Percentiles rank a stretch among this genome's conserved stretches.
These are phyloP conservation scores for Serranus cabrilla DNA, from an alignment of 2,797 vertebrate genomes.

Conservation along the genomic window DNA sequence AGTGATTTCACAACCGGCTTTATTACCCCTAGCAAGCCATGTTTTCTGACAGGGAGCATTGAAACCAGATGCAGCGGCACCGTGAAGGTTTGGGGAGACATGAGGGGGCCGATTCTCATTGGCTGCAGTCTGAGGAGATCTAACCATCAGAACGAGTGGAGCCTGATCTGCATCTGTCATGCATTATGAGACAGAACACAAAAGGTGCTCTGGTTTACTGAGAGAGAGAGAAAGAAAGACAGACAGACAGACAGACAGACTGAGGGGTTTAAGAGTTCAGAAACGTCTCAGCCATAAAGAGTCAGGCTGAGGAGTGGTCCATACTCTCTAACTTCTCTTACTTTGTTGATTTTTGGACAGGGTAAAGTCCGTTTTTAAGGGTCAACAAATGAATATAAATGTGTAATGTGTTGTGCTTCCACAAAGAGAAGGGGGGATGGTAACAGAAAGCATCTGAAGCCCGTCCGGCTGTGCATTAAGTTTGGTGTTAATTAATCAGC, in stretches of 20 bases:
- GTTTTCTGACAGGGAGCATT: slow-evolving; percentile 69
- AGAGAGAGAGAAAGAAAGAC: slow-evolving; percentile 38
- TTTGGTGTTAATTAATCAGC: neutral
- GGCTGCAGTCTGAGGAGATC: slow-evolving; percentile 66
- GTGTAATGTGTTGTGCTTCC: too few relatives aligned
- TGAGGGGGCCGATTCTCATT: slow-evolving; percentile 68
- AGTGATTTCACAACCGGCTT: slow-evolving; percentile 54
- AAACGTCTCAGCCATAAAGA: slow-evolving; percentile 13
- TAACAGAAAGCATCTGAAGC: neutral
- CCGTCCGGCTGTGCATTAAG: neutral
- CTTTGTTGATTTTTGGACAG: slow-evolving; percentile 2
- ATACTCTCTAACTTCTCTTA: neutral
- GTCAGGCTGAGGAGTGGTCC: slow-evolving; percentile 13
- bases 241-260: slow-evolving; percentile 28
- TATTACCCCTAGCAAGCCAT: slow-evolving; percentile 45
- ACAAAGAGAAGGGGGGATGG: neutral
- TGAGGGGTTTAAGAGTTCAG: slow-evolving; percentile 30
- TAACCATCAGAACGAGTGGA: slow-evolving; percentile 65
- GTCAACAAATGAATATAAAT: neutral
- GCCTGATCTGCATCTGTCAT: slow-evolving; percentile 78
- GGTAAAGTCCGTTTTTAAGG: neutral
- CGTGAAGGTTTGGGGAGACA: slow-evolving; percentile 54
- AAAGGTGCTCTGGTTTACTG: slow-evolving; percentile 67
- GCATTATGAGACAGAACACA: slow-evolving; percentile 72
- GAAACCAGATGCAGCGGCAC: slow-evolving; percentile 78